A percentile compares a stretch with the other conserved stretches of the same genome.
Conservation (phyloP, 1,140 invertebrate genomes). For the Phocides pigmalion region DNA sequence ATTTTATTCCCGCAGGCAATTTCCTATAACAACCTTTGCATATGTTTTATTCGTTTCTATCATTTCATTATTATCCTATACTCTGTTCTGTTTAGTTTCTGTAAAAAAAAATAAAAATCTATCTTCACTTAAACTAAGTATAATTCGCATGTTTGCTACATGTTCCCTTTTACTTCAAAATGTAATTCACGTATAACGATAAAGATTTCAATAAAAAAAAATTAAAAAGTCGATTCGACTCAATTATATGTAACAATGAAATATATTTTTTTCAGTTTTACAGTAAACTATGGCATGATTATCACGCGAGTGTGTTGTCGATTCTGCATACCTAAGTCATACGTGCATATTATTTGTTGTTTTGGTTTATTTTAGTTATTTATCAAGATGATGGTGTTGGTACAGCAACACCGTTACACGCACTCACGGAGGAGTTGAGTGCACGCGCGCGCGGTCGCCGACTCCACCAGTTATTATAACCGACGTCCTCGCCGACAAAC, state of each 20-base stretch:
- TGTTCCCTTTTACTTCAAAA: neutral
- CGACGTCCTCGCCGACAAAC: slow-evolving; percentile 32
- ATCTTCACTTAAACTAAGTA: too few species aligned
- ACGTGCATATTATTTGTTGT: slow-evolving; percentile 21
- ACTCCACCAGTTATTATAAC: slow-evolving; percentile 55
- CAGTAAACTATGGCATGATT: too few species aligned
- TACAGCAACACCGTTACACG: slow-evolving; percentile 73
- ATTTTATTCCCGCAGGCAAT: too few species aligned
- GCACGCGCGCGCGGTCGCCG: slow-evolving; percentile 75
- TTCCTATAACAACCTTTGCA: too few species aligned
- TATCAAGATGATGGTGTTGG: slow-evolving; percentile 43
- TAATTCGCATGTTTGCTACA: too few species aligned
- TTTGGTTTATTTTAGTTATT: slow-evolving; percentile 37
- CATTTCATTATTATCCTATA: too few species aligned
- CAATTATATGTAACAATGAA: too few species aligned
- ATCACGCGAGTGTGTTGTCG: neutral
- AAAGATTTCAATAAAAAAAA: neutral
- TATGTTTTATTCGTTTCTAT: too few species aligned
- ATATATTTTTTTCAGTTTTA: neutral
- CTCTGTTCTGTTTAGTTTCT: too few species aligned
- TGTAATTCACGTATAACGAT: neutral
- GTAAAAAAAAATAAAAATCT: too few species aligned
- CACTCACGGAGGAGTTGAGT: slow-evolving; percentile 74
- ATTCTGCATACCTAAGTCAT: neutral
- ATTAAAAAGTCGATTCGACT: neutral